phyloP scores from a whole-genome alignment of 2,113 vertebrate genomes.

The Rutilus rutilus region DNA sequence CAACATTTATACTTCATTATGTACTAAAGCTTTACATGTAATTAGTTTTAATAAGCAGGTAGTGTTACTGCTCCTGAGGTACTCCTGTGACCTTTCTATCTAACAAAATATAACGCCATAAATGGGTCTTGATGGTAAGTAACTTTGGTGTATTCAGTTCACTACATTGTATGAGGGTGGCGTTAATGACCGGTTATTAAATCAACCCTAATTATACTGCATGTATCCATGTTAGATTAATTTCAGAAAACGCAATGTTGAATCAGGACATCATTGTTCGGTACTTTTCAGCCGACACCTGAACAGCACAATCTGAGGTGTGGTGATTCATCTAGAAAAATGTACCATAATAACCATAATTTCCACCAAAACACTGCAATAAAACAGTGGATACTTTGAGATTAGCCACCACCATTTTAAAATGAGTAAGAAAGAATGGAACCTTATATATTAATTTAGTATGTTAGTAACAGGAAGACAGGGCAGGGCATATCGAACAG shows the following conservation, averaged over 20 bases:
- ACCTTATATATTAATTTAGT: neutral
- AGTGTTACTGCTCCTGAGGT: neutral
- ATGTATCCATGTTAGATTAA: neutral
- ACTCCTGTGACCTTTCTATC: conserved; percentile 1
- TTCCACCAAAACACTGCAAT: neutral
- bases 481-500: too few relatives aligned
- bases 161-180: neutral
- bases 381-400: neutral
- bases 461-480: neutral
- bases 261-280: neutral
- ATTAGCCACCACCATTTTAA: neutral
- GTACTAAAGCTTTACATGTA: conserved; percentile 2
- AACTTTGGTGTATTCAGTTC: neutral
- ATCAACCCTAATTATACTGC: neutral
- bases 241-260: neutral
- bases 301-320: neutral
- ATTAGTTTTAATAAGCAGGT: neutral
- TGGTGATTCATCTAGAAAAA: neutral
- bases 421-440: neutral
- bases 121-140: neutral
- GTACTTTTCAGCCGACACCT: neutral
- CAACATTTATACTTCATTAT: conserved; percentile 28
- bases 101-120: conserved; percentile 20
- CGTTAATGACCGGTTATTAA: conserved; percentile 1
- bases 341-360: neutral